phyloP scores from a whole-genome alignment of 2,113 vertebrate species.

The Sinocyclocheilus grahami region DNA sequence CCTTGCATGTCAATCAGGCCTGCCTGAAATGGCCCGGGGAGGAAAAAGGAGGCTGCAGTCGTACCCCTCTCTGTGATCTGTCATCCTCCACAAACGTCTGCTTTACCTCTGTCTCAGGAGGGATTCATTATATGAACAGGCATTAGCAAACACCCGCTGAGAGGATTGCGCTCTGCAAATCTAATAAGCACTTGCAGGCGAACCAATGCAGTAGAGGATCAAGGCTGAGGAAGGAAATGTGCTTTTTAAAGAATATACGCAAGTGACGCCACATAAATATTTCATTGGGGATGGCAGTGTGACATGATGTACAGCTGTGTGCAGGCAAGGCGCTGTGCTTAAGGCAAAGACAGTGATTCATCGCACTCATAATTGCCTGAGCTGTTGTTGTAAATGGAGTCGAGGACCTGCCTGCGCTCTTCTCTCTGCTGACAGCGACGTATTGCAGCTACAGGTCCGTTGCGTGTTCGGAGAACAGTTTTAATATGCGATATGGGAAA shows the following conservation, averaged over 20 bases:
- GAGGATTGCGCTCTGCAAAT: slow-evolving; percentile 47
- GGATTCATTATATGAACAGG: slow-evolving; percentile 52
- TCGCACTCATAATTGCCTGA: slow-evolving; percentile 69
- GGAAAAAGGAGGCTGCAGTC: slow-evolving; percentile 21
- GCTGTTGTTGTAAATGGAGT: slow-evolving; percentile 40
- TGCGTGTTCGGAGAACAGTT: neutral
- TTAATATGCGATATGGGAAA: neutral
- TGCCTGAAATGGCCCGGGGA: slow-evolving; percentile 6
- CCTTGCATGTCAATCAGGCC: slow-evolving; percentile 37
- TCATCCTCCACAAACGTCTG: slow-evolving; percentile 49
- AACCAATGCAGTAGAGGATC: slow-evolving; percentile 33
- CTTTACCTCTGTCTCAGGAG: slow-evolving; percentile 44
- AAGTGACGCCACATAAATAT: slow-evolving; percentile 56
- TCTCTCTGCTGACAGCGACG: neutral
- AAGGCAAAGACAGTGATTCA: slow-evolving; percentile 65
- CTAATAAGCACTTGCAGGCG: slow-evolving; percentile 49
- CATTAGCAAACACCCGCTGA: slow-evolving; percentile 50
- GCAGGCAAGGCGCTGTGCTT: slow-evolving; percentile 58
- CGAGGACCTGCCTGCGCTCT: slow-evolving; percentile 5
- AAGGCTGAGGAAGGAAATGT: slow-evolving; percentile 41
- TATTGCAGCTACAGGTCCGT: slow-evolving; percentile 15
- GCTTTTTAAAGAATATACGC: slow-evolving; percentile 42
- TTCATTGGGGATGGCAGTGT: slow-evolving; percentile 51
- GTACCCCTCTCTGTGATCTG: slow-evolving; percentile 38
- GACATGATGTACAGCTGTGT: slow-evolving; percentile 60